Evolutionary conservation across 37 sponge, comb jelly and placozoan species (phyloP), one percentile per base, ranked within the genome.

Genomic region (Agelas oroides): DNA sequence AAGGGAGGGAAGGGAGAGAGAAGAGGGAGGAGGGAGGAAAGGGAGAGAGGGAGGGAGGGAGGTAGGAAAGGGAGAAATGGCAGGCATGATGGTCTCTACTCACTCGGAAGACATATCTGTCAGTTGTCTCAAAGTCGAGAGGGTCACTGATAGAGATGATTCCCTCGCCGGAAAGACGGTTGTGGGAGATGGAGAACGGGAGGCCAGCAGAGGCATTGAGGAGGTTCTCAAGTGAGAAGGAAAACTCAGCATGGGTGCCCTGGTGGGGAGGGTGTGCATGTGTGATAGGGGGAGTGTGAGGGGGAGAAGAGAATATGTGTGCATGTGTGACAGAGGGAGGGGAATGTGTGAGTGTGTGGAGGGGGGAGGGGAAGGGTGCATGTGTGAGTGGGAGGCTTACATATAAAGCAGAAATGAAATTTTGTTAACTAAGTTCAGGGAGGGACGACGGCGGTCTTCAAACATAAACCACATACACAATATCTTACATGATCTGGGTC

Each of bases 221-320:
- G 11, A 74, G 24, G 40, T 87, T 80, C 27, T 63, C 81, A 41
- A 87, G 64, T n/a, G n/a, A 8, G 54, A 80, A 80, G 33, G 53
- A 37, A 56, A 84, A 84, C 33, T 73, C 66, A 73, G 74, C 87
- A 73, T 87, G 65, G 21, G 38, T 30, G 19, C 75, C 80, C 87
- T 87, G 52, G 12, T 52, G 14, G 15, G 46, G 46, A n/a, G n/a
- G n/a, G n/a, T n/a, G n/a, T n/a, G n/a, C n/a, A n/a, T n/a, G n/a
- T n/a, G n/a, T n/a, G n/a, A n/a, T n/a, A n/a, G n/a, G n/a, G n/a
- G n/a, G n/a, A n/a, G n/a, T n/a, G n/a, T n/a, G n/a, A n/a, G n/a
- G n/a, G n/a, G n/a, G n/a, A n/a, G n/a, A n/a, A n/a, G n/a, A n/a
- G n/a, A n/a, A n/a, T n/a, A n/a, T n/a, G n/a, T n/a, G n/a, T n/a